These are phyloP conservation scores for Aphaenogaster floridana DNA, from an alignment of 1,140 invertebrate genomes.

Conservation along the genomic window DNA sequence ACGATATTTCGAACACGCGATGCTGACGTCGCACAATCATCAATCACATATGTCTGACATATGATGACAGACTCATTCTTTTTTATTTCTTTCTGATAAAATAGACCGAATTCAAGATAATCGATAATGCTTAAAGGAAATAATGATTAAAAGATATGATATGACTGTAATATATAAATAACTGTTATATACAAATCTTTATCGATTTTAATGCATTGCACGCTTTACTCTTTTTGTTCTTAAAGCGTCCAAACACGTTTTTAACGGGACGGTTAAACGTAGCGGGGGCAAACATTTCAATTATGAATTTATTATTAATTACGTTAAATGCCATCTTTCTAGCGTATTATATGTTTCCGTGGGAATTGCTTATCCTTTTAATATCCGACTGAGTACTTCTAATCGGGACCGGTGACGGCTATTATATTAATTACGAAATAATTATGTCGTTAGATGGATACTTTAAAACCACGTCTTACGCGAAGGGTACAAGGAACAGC, in stretches of 20 bases:
- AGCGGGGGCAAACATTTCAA: background rate
- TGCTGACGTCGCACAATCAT: background rate
- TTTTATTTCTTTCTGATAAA: background rate
- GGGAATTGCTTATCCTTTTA: slow-evolving; percentile 51
- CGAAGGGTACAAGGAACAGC: slow-evolving; percentile 59
- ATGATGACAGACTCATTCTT: background rate
- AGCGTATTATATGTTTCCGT: background rate
- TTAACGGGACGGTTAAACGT: background rate
- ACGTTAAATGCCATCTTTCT: slow-evolving; percentile 10
- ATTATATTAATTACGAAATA: slow-evolving; percentile 74
- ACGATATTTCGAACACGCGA: background rate
- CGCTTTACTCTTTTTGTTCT: background rate
- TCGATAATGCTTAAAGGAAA: background rate
- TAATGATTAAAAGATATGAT: background rate
- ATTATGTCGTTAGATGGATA: slow-evolving; percentile 64
- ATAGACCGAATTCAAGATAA: background rate
- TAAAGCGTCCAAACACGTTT: background rate
- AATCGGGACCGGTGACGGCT: slow-evolving; percentile 57
- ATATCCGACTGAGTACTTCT: slow-evolving; percentile 49
- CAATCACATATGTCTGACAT: background rate
- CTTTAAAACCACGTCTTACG: slow-evolving; percentile 49
- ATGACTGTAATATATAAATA: background rate
- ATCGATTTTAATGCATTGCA: background rate
- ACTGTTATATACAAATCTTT: background rate
- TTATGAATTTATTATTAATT: slow-evolving; percentile 41